These are phyloP conservation scores for Linepithema humile DNA, from an alignment of 1,140 invertebrate species.

Conservation along the genomic window DNA sequence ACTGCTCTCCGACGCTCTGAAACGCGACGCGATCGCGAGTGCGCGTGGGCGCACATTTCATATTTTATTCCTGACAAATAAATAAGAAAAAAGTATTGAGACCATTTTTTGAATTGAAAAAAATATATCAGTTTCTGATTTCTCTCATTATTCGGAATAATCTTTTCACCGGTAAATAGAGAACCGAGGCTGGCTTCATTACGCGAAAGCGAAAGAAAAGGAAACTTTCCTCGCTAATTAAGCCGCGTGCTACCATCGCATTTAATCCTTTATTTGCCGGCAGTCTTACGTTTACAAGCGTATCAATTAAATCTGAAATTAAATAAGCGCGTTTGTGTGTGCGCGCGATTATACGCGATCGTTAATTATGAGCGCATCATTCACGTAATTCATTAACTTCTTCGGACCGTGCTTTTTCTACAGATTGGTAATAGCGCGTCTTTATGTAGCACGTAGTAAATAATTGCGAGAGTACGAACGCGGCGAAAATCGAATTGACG, in stretches of 20 bases:
- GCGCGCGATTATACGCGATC: neutral
- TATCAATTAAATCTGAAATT: conserved; percentile 74
- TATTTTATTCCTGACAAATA: neutral
- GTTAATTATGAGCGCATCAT: conserved; percentile 39
- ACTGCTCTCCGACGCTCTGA: neutral
- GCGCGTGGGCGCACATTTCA: neutral
- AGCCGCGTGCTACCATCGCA: conserved; percentile 30
- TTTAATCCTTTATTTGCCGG: conserved; percentile 54
- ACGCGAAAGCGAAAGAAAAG: conserved; percentile 34
- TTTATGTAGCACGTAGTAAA: neutral
- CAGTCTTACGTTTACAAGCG: conserved; percentile 68
- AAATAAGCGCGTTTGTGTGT: conserved; percentile 6
- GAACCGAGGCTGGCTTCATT: conserved; percentile 36
- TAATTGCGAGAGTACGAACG: neutral
- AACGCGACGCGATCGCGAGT: conserved; percentile 6
- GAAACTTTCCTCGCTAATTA: conserved; percentile 36
- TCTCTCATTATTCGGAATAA: conserved; percentile 14
- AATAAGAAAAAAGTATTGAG: neutral
- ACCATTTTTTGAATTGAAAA: neutral
- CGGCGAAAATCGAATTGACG: neutral
- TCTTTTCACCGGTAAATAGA: neutral
- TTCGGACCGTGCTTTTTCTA: neutral
- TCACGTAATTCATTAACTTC: conserved; percentile 41
- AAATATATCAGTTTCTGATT: neutral
- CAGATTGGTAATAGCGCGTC: neutral